Evolutionary conservation across 2,797 vertebrate genomes (phyloP).

Genomic region (Dicrostonyx torquatus): DNA sequence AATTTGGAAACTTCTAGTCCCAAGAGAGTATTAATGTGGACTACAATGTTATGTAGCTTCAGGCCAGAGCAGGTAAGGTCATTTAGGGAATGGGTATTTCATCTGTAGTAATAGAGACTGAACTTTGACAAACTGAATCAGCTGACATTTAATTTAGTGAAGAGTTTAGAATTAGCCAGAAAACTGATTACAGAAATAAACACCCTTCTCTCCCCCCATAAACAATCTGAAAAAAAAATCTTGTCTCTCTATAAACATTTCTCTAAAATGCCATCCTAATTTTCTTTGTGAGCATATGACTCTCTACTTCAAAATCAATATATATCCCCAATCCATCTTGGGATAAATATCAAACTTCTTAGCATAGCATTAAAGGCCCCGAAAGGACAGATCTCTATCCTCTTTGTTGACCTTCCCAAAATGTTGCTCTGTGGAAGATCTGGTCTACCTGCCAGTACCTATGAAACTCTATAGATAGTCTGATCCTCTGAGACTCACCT

Average conservation of each 20-base stretch:
- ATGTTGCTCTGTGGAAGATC: background rate
- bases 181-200: constrained; percentile 53
- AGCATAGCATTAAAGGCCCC: background rate
- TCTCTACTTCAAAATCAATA: constrained; percentile 23
- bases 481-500: background rate
- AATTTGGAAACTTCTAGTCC: background rate
- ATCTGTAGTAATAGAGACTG: background rate
- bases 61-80: background rate
- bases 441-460: background rate
- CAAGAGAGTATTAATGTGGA: background rate
- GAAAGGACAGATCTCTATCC: background rate
- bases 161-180: constrained; percentile 58
- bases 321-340: background rate
- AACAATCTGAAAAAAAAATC: constrained; percentile 33
- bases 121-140: constrained; percentile 38
- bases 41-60: constrained; percentile 3
- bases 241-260: background rate
- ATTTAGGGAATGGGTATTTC: constrained; percentile 26
- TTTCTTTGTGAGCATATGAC: background rate
- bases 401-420: background rate
- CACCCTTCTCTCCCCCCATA: background rate
- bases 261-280: constrained; percentile 31
- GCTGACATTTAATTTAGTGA: background rate
- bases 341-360: background rate
- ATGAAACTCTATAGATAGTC: background rate